Percentiles rank a stretch among this genome's conserved stretches.
These are phyloP conservation scores for Pelecanoides urinatrix DNA, from an alignment of 2,113 vertebrate species.

Conservation along the genomic window DNA sequence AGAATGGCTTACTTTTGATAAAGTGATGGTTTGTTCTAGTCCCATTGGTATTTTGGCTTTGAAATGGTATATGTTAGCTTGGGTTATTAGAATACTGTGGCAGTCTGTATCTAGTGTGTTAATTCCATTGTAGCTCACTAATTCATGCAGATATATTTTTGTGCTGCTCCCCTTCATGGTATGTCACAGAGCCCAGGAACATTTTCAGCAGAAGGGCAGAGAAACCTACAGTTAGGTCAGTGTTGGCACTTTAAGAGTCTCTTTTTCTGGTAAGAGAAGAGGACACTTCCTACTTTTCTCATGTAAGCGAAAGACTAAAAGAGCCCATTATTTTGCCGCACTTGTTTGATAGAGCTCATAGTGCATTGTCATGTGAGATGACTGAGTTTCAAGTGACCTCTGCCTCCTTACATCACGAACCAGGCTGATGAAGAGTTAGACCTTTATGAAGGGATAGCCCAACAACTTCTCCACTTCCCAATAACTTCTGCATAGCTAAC, in stretches of 20 bases:
- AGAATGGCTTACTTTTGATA: neutral
- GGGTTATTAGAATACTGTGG: neutral
- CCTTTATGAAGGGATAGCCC: neutral
- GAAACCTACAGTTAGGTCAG: neutral
- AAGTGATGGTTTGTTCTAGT: neutral
- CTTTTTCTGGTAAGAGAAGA: neutral
- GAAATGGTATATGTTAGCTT: neutral
- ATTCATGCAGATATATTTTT: neutral
- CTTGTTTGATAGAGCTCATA: neutral
- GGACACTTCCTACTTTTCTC: neutral
- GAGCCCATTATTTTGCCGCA: neutral
- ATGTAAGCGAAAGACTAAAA: neutral
- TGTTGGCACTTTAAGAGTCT: neutral
- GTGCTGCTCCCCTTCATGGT: neutral
- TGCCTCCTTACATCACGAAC: neutral
- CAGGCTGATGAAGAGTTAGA: neutral
- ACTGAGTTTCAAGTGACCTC: neutral
- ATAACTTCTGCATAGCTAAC: neutral
- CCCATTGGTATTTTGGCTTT: slow-evolving; percentile 4
- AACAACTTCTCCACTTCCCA: neutral
- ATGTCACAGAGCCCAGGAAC: neutral
- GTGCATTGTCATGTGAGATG: neutral
- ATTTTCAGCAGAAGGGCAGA: neutral
- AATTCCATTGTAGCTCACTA: neutral
- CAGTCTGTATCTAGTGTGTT: neutral